Base-by-base conservation (phyloP, 2,797 vertebrate genomes). In the Pteronotus mesoamericanus region DNA sequence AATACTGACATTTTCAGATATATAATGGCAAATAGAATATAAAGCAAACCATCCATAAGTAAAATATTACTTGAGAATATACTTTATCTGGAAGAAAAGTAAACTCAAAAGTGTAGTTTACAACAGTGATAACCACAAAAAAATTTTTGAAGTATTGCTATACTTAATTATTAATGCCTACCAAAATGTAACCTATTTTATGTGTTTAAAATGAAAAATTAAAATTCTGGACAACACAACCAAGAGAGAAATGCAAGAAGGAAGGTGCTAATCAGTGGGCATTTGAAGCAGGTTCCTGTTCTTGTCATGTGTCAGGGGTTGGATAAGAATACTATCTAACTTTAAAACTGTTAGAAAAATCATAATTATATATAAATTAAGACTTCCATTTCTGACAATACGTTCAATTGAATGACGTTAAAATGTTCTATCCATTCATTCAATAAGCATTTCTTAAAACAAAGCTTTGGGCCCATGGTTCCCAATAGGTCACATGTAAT, bases 211-310 rank as follows among this genome's bases (percentile, higher is more conserved):
- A n/a, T 59, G 3, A 29, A 88, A 79, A 89, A 88, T 29, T 26
- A 42, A 91, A 95, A n/a, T 85, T 84, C n/a, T 91, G 53, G 34
- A 61, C 19, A 85, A 84, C 5, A 75, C 75, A 92, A 92, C 22
- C 18, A 78, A 66, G 10, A 86, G 2, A 68, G 39, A 69, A 46
- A 57, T 9, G 51, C 12, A 16, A 85, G 55, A 84, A 71, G 15
- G n/a, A 71, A 19, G 12, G 66, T 84, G 34, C 32, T 39, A 95
- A 66, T 55, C 21, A 59, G 53, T 85, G 12, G 19, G 15, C 59
- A 74, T 48, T 39, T 80, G 51, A 94, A 85, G 32, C 3, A 61
- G 21, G n/a, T n/a, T n/a, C n/a, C n/a, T n/a, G 4, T 78, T 91
- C 59, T 68, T 29, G 6, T 83, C 10, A 79, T 51, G 2, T 85